Percentiles rank a stretch among this genome's conserved stretches.
Conservation (phyloP, 2,113 vertebrate species). For the Atlantisia rogersi region DNA sequence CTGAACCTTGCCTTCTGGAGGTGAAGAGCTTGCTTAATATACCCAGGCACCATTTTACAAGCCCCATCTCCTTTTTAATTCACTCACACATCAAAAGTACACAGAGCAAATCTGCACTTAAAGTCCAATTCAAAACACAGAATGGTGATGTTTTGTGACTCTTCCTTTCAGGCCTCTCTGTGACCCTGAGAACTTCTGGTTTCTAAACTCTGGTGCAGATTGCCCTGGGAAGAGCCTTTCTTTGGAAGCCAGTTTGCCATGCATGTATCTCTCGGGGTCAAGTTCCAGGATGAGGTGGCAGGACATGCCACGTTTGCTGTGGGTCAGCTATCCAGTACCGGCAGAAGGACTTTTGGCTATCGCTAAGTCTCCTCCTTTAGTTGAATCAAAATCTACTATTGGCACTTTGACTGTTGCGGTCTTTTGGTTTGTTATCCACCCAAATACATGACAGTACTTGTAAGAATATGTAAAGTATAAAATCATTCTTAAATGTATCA, state of each 20-base stretch:
- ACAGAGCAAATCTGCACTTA: not conserved
- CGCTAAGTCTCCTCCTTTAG: not conserved
- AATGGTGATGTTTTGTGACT: not conserved
- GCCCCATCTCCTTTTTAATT: not conserved
- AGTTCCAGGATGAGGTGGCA: not conserved
- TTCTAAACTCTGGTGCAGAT: not conserved
- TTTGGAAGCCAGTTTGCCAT: not conserved
- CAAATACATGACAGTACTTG: not conserved
- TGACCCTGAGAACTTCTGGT: not conserved
- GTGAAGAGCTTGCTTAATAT: not conserved
- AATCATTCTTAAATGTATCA: not conserved
- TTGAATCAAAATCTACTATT: not conserved
- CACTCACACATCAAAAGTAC: not conserved
- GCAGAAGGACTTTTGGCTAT: not conserved
- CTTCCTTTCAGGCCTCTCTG: not conserved
- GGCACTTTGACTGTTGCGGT: not conserved
- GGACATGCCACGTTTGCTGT: not conserved
- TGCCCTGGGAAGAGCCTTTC: not conserved
- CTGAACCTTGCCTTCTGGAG: constrained; percentile 15
- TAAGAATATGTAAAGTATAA: not conserved
- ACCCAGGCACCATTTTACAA: constrained; percentile 10
- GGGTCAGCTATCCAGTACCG: not conserved
- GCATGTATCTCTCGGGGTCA: accelerated
- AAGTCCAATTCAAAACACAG: not conserved
- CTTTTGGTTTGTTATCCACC: not conserved